A percentile compares a stretch with the other conserved stretches of the same genome.
Conservation (phyloP, 53 echinoderm and acorn worm species). For the Zoroaster sp. region DNA sequence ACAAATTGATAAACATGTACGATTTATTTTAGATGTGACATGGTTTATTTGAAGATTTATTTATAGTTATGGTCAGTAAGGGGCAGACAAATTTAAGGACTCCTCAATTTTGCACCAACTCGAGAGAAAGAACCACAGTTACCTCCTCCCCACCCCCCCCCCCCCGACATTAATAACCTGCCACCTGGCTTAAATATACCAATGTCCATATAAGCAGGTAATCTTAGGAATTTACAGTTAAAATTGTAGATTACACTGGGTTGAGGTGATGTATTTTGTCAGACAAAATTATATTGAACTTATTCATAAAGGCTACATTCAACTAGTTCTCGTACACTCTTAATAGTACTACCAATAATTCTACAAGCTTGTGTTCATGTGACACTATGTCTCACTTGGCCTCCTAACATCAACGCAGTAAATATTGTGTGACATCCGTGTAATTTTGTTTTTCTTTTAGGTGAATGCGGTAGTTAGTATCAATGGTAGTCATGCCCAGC, state of each 20-base stretch:
- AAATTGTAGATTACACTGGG: too few relatives aligned
- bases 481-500: neutral
- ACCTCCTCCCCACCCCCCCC: too few relatives aligned
- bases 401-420: too few relatives aligned
- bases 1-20: neutral
- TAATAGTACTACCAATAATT: neutral
- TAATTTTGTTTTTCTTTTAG: neutral
- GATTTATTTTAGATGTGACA: neutral
- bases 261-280: too few relatives aligned
- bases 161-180: too few relatives aligned
- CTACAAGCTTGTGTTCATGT: neutral
- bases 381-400: neutral
- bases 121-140: too few relatives aligned
- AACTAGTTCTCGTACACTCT: neutral
- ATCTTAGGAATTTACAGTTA: too few relatives aligned
- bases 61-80: too few relatives aligned
- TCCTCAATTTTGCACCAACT: too few relatives aligned
- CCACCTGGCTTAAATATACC: too few relatives aligned
- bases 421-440: neutral
- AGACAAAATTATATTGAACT: neutral
- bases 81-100: too few relatives aligned
- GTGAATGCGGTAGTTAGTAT: conserved; percentile 44
- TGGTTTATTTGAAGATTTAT: neutral
- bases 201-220: too few relatives aligned
- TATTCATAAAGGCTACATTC: neutral